Conservation (phyloP, 1,140 invertebrate species). For the Drosophila kurseongensis region DNA sequence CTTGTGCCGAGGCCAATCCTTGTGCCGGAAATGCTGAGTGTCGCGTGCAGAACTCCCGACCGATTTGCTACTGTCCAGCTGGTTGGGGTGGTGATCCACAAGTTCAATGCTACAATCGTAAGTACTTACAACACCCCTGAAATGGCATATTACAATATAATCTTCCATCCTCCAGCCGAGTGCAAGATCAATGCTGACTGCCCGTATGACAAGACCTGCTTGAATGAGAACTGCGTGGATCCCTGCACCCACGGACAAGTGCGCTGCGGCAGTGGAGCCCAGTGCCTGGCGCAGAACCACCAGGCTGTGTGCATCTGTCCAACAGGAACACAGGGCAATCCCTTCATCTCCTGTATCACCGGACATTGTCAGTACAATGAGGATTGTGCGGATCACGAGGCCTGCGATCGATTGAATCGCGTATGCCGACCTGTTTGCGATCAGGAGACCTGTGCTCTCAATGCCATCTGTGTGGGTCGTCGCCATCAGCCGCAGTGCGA, state of each 20-base stretch:
- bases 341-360: conserved; percentile 91
- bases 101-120: conserved; percentile 93
- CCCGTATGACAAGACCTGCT: conserved; percentile 93
- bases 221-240: conserved; percentile 91
- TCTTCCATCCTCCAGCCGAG: conserved; percentile 88
- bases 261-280: conserved; percentile 91
- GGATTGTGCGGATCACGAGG: conserved; percentile 94
- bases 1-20: conserved; percentile 90
- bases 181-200: conserved; percentile 93
- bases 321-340: conserved; percentile 92
- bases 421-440: conserved; percentile 93
- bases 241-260: conserved; percentile 89
- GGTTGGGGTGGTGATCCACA: conserved; percentile 95
- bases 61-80: conserved; percentile 92
- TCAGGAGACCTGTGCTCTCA: conserved; percentile 90
- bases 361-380: conserved; percentile 95
- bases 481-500: conserved; percentile 92
- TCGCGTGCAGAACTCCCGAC: conserved; percentile 89
- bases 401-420: conserved; percentile 93
- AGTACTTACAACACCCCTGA: conserved; percentile 72
- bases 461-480: conserved; percentile 90
- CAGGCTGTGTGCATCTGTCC: conserved; percentile 93
- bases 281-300: conserved; percentile 91
- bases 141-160: neutral
- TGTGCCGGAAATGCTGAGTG: conserved; percentile 93